These are phyloP conservation scores for Theristicus caerulescens DNA, from an alignment of 2,113 vertebrate species.

Conservation along the genomic window DNA sequence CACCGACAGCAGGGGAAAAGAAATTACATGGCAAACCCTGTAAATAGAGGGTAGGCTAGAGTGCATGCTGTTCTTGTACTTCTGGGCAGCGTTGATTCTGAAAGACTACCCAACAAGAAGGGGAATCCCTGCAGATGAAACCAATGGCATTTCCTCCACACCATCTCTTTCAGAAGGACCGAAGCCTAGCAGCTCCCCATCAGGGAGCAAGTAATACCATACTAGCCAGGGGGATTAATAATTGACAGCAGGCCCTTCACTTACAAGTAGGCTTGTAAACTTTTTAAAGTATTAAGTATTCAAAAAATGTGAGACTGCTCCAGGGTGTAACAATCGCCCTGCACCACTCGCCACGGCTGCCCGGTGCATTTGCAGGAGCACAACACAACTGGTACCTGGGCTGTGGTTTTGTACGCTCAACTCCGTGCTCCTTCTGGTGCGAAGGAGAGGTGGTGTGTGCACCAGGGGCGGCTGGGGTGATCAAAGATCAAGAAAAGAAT, in stretches of 20 bases:
- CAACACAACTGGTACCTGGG: background rate
- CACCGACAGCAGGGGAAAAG: background rate
- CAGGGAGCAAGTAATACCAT: background rate
- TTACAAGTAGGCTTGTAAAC: background rate
- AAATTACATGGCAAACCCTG: background rate
- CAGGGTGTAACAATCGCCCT: background rate
- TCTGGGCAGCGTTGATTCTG: background rate
- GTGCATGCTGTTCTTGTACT: background rate
- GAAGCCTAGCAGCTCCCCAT: background rate
- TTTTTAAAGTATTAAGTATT: slow-evolving; percentile 55
- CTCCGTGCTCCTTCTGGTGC: rapidly evolving
- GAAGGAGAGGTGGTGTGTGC: background rate
- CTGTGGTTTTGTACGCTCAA: background rate
- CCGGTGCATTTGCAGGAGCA: background rate
- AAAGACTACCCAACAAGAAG: slow-evolving; percentile 12
- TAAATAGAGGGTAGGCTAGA: background rate
- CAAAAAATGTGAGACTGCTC: background rate
- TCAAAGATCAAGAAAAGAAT: background rate
- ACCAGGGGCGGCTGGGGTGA: background rate
- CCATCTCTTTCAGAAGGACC: background rate
- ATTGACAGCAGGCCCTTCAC: background rate
- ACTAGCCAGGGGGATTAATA: slow-evolving; percentile 28
- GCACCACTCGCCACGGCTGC: background rate
- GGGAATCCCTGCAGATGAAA: background rate
- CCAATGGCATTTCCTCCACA: background rate